Evolutionary conservation across 2,113 vertebrate species (phyloP), one percentile per base, ranked within the genome.

Genomic region (Caretta caretta): DNA sequence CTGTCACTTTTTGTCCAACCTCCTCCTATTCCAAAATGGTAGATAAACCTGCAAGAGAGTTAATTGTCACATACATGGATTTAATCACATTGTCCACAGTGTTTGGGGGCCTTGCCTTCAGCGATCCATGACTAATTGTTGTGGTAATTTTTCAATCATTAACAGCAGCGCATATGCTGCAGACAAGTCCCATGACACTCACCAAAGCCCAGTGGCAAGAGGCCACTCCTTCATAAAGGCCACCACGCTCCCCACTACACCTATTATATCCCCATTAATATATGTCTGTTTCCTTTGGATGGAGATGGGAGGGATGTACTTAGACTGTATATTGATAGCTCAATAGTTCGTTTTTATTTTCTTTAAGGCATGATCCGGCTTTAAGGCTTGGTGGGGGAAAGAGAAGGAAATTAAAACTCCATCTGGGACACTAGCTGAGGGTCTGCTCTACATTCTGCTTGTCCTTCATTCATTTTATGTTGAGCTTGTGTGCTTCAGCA

Each of bases 51-150:
- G 98, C 98, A 97, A 97, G 98, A 98, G 97, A 98, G 99, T 99
- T 99, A 99, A 99, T 99, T 99, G 99, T 99, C 98, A 98, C 98
- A 99, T 99, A 99, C 99, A 99, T 87, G 98, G 98, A 93, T 99
- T 99, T 99, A 99, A 99, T 99, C 99, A 99, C 98, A 99, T 99
- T 99, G 99, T 97, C 98, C 98, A 95, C 95, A 95, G 98, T 80
- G 96, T 98, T 98, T 48, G 91, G 98, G 97, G 98, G 96, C 98
- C 98, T 96, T 97, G 98, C 98, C 97, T 98, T 95, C 98, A 98
- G 98, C 97, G 97, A 98, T 98, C 98, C 98, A 84, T 98, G 98
- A 98, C 99, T 99, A 99, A 99, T 99, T 99, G 98, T 98, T 98
- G 98, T 98, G 98, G 98, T 99, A 99, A 98, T 99, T 98, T 99